phyloP scores from a whole-genome alignment of 1,140 invertebrate species.

The Cydia amplana region DNA sequence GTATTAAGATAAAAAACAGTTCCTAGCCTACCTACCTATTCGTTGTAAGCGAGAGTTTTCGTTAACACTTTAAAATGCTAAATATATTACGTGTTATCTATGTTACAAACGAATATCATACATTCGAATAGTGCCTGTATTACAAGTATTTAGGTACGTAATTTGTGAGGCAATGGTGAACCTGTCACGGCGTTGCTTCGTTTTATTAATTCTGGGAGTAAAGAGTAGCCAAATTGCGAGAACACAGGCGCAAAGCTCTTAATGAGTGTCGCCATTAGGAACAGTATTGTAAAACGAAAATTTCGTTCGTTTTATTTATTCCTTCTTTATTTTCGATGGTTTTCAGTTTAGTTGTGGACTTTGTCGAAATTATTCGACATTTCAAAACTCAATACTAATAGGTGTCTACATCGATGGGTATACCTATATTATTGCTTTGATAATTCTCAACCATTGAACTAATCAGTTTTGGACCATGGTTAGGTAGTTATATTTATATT shows the following conservation, averaged over 20 bases:
- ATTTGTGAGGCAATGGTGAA: background rate
- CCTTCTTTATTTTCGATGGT: background rate
- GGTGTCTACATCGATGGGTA: no score
- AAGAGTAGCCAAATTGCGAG: conserved; percentile 31
- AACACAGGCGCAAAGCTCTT: conserved; percentile 30
- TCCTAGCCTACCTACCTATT: no score
- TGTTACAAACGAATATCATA: background rate
- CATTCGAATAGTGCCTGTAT: background rate
- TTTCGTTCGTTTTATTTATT: background rate
- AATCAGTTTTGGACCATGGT: no score
- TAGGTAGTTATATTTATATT: no score
- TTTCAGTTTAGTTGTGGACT: background rate
- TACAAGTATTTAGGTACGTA: background rate
- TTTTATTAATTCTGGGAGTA: conserved; percentile 27
- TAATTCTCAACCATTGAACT: no score
- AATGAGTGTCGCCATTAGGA: conserved; percentile 28
- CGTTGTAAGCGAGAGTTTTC: no score
- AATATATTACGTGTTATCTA: background rate
- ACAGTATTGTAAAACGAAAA: conserved; percentile 23
- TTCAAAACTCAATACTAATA: no score
- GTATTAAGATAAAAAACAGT: no score
- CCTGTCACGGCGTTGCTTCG: conserved; percentile 2
- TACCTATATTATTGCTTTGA: no score
- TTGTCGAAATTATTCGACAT: background rate
- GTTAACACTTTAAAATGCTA: background rate